phyloP scores from a whole-genome alignment of 2,113 vertebrate genomes.

The Menura novaehollandiae region DNA sequence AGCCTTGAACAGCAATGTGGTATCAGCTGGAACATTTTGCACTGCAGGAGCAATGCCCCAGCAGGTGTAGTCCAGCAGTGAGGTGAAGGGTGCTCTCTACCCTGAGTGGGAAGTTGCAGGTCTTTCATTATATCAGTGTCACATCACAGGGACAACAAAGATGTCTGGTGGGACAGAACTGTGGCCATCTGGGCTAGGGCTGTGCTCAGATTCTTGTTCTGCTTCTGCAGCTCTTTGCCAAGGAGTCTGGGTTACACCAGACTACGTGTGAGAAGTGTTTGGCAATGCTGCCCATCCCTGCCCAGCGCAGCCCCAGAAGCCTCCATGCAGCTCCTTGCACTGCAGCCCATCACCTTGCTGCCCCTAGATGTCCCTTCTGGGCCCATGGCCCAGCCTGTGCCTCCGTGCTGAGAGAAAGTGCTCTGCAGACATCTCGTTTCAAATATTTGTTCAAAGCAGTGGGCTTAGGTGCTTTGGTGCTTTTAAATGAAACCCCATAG shows the following conservation, averaged over 20 bases:
- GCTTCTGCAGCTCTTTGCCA: not conserved
- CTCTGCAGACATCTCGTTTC: not conserved
- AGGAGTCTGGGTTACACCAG: not conserved
- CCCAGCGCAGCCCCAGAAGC: not conserved
- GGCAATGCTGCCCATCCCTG: not conserved
- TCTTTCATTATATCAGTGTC: not conserved
- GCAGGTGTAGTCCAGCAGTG: not conserved
- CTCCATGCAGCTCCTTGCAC: not conserved
- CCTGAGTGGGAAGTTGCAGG: not conserved
- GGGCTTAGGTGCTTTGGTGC: slow-evolving; percentile 1
- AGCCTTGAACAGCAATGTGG: not conserved
- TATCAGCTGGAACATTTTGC: not conserved
- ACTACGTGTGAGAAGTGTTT: not conserved
- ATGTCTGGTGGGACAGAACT: not conserved
- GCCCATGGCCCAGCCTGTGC: not conserved
- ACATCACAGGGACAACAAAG: not conserved
- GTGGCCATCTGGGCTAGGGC: not conserved
- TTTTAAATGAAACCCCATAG: not conserved
- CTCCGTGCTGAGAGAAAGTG: not conserved
- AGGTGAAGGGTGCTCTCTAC: not conserved
- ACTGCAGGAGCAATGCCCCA: not conserved
- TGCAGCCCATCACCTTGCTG: not conserved
- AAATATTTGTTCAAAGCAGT: not conserved
- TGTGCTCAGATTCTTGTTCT: not conserved
- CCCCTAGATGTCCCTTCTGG: not conserved